These are phyloP conservation scores for Blastomussa wellsi DNA, from an alignment of 92 coral and sea anemone genomes.

Conservation along the genomic window DNA sequence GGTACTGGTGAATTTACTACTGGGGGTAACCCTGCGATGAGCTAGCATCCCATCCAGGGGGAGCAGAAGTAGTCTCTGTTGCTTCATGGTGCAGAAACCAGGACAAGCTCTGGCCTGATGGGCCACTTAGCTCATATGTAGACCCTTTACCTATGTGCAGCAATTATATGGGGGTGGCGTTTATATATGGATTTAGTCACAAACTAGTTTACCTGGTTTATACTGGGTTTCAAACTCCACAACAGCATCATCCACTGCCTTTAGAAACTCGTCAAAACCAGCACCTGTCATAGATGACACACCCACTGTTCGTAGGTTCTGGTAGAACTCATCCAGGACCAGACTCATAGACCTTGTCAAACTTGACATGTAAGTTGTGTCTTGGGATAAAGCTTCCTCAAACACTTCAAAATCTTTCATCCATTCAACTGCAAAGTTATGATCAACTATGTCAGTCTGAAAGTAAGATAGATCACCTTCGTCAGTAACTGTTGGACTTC, in stretches of 20 bases:
- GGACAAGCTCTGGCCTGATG: no score
- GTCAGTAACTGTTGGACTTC: not conserved
- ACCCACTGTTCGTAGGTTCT: conserved; percentile 88
- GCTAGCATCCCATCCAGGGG: no score
- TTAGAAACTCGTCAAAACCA: conserved; percentile 83
- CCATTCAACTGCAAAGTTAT: conserved; percentile 94
- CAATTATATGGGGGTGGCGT: no score
- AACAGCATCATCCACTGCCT: conserved; percentile 79
- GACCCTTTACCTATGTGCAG: no score
- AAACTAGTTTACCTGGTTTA: conserved; percentile 77
- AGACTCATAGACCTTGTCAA: conserved; percentile 92
- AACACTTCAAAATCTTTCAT: conserved; percentile 94
- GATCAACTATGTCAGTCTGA: conserved; percentile 96
- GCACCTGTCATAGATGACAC: conserved; percentile 98
- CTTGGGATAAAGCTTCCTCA: conserved; percentile 92
- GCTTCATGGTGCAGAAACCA: no score
- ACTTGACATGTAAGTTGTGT: conserved; percentile 96
- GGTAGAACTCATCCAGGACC: conserved; percentile 94
- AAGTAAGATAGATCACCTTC: not conserved
- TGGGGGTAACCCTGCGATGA: no score
- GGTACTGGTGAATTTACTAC: no score
- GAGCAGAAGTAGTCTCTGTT: no score
- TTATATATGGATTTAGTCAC: no score
- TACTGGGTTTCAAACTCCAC: conserved; percentile 89
- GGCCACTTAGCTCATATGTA: no score